These are phyloP conservation scores for Gallinago stenura DNA, from an alignment of 2,797 vertebrate species.

Conservation along the genomic window DNA sequence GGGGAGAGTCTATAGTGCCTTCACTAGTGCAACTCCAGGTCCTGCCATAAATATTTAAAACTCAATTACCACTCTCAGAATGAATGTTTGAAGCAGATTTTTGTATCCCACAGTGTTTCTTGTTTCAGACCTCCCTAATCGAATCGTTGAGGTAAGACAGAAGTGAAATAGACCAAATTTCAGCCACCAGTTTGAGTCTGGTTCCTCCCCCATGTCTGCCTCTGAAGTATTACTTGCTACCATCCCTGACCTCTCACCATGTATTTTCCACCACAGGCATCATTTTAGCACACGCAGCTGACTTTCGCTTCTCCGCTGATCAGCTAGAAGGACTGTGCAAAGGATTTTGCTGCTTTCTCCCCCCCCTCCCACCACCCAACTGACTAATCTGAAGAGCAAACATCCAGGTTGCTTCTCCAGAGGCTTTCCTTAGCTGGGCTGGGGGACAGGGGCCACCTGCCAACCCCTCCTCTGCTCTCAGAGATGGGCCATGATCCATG, in stretches of 20 bases:
- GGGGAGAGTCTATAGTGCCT: not conserved
- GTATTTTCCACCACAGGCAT: not conserved
- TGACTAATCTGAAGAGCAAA: not conserved
- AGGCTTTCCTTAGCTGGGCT: not conserved
- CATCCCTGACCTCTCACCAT: not conserved
- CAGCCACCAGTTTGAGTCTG: not conserved
- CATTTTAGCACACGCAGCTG: not conserved
- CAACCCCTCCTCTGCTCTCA: not conserved
- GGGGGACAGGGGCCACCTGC: not conserved
- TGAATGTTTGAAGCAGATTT: not conserved
- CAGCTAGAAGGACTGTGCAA: not conserved
- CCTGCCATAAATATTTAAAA: slow-evolving; percentile 38
- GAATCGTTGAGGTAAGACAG: not conserved
- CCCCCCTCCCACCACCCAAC: fast-evolving
- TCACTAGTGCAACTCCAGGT: not conserved
- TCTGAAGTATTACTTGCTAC: not conserved
- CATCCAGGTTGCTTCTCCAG: not conserved
- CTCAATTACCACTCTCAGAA: slow-evolving; percentile 8
- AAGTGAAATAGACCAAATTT: not conserved
- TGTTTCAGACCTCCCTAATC: not conserved
- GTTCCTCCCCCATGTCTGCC: not conserved
- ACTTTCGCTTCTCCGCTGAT: not conserved
- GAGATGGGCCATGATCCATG: fast-evolving
- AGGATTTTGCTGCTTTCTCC: not conserved
- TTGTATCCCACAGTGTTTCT: not conserved